Conservation (phyloP, 2,888 invertebrate genomes). For the Drosophila flavopinicola region DNA sequence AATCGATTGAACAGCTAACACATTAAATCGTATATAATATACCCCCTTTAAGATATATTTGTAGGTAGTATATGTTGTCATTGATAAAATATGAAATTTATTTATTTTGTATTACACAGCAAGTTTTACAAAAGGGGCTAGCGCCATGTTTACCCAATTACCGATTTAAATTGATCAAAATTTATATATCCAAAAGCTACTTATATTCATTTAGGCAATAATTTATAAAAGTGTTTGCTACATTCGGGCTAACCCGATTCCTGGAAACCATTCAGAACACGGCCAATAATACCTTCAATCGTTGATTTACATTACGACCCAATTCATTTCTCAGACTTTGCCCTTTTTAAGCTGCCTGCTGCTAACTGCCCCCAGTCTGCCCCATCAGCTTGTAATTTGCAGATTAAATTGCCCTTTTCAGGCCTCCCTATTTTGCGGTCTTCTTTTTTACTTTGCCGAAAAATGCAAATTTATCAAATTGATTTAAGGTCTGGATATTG, state of each 20-base stretch:
- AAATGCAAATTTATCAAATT: constrained; percentile 73
- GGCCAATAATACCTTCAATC: constrained; percentile 35
- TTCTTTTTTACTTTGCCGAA: constrained; percentile 13
- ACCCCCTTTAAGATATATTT: too few species aligned
- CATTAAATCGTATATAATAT: too few species aligned
- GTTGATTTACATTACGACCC: constrained; percentile 37
- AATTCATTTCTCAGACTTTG: constrained; percentile 27
- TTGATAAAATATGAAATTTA: too few species aligned
- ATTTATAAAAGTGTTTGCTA: constrained; percentile 11
- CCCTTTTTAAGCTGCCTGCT: constrained; percentile 8
- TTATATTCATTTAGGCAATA: constrained; percentile 9
- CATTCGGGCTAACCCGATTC: constrained; percentile 27
- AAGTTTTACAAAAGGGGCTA: too few species aligned
- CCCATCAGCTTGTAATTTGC: constrained; percentile 73
- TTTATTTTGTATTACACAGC: too few species aligned
- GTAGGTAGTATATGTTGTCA: too few species aligned
- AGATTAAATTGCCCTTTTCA: constrained; percentile 68
- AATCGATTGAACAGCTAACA: too few species aligned
- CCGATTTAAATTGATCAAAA: too few species aligned
- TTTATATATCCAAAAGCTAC: too few species aligned
- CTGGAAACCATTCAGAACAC: background rate
- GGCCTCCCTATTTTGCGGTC: constrained; percentile 32
- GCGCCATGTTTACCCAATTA: too few species aligned
- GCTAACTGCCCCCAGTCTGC: constrained; percentile 20
- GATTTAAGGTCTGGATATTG: constrained; percentile 62